A percentile compares a stretch with the other conserved stretches of the same genome.
Evolutionary conservation across 2,888 invertebrate genomes (phyloP).

Genomic region (Phasia obesa): DNA sequence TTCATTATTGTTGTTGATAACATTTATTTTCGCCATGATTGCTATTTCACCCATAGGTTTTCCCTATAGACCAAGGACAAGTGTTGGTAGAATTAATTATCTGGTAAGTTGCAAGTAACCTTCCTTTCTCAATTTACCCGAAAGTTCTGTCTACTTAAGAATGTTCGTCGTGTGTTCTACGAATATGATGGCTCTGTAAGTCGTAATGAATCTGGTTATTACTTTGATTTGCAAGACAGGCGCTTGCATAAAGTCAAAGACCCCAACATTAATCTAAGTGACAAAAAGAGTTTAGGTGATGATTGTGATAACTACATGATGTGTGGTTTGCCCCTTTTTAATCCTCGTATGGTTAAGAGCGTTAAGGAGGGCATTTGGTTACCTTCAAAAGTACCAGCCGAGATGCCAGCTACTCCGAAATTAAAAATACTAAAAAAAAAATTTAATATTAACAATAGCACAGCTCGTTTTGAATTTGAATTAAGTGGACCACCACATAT

Average conservation of each 20-base stretch:
- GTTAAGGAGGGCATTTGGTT: constrained; percentile 75
- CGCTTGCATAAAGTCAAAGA: constrained; percentile 73
- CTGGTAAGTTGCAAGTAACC: constrained; percentile 81
- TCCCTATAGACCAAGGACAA: constrained; percentile 84
- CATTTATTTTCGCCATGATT: constrained; percentile 77
- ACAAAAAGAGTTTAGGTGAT: constrained; percentile 70
- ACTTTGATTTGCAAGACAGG: constrained; percentile 83
- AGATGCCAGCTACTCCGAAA: constrained; percentile 74
- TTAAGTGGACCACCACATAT: constrained; percentile 78
- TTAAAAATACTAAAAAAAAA: constrained; percentile 73
- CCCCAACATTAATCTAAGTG: constrained; percentile 73
- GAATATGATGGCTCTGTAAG: constrained; percentile 79
- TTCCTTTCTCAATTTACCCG: too few relatives aligned
- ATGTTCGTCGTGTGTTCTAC: constrained; percentile 82
- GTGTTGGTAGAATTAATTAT: constrained; percentile 83
- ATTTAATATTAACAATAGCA: constrained; percentile 57
- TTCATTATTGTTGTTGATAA: constrained; percentile 73
- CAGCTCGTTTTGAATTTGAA: constrained; percentile 75
- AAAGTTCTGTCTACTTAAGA: constrained; percentile 81
- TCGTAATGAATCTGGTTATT: constrained; percentile 83
- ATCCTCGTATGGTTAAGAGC: constrained; percentile 77
- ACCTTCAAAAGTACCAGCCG: constrained; percentile 72
- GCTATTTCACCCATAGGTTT: constrained; percentile 84
- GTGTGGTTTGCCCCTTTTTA: constrained; percentile 79
- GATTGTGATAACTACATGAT: constrained; percentile 76